Conservation (phyloP, 2,113 vertebrate genomes). For the Archocentrus centrarchus region DNA sequence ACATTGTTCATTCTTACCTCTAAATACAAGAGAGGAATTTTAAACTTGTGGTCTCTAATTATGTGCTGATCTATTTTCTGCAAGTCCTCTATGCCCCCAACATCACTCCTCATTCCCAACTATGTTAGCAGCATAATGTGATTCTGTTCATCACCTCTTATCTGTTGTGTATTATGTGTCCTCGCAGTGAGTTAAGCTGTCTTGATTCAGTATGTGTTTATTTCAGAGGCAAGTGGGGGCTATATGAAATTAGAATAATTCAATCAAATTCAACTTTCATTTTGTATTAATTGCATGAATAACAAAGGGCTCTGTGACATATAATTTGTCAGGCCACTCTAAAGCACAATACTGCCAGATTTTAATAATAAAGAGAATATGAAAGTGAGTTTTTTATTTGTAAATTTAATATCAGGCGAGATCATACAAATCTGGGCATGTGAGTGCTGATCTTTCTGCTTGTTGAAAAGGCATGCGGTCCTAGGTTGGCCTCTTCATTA, state of each 20-base stretch:
- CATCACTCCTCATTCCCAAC: neutral
- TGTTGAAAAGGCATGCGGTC: neutral
- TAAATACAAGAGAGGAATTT: slow-evolving; percentile 14
- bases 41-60: neutral
- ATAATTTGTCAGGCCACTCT: neutral
- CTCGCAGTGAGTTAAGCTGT: neutral
- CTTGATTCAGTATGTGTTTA: neutral
- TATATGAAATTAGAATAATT: slow-evolving; percentile 15
- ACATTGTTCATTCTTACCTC: slow-evolving; percentile 19
- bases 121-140: slow-evolving; percentile 5
- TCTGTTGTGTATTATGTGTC: neutral
- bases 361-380: slow-evolving; percentile 1
- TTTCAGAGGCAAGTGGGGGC: neutral
- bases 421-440: neutral
- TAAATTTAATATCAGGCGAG: neutral
- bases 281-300: neutral
- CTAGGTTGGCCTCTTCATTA: neutral
- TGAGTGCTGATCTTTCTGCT: neutral
- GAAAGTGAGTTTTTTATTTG: neutral
- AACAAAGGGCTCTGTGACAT: neutral
- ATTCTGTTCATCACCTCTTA: neutral
- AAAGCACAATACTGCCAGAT: neutral
- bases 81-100: neutral
- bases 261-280: neutral
- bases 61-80: neutral